These are phyloP conservation scores for Smutsia temminckii DNA, from an alignment of 2,797 vertebrate genomes.

Conservation along the genomic window DNA sequence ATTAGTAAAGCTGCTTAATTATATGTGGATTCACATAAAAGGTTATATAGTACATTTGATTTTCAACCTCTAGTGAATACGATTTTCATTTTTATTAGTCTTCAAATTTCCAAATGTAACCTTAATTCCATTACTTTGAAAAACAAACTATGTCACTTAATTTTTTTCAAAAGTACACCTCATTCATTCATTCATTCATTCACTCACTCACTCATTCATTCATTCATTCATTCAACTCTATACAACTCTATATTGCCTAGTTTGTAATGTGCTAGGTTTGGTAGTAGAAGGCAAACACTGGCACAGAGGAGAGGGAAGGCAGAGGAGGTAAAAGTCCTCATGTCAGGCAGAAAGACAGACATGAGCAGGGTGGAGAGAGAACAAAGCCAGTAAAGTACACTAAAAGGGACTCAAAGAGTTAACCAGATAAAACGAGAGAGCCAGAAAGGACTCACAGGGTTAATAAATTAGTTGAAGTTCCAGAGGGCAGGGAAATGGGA, in stretches of 20 bases:
- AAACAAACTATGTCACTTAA: slow-evolving; percentile 19
- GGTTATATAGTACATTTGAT: neutral
- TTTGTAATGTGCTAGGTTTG: neutral
- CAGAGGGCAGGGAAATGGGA: too few relatives aligned
- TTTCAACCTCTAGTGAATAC: slow-evolving; percentile 25
- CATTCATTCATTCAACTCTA: neutral
- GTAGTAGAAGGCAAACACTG: neutral
- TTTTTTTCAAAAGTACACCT: slow-evolving; percentile 8
- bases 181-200: neutral
- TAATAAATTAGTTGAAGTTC: too few relatives aligned
- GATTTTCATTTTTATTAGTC: slow-evolving; percentile 38
- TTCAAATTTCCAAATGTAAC: slow-evolving; percentile 51
- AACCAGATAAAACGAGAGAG: too few relatives aligned
- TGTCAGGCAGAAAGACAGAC: too few relatives aligned
- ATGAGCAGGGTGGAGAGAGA: too few relatives aligned
- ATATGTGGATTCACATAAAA: neutral
- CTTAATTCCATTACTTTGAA: slow-evolving; percentile 17
- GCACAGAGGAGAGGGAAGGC: neutral
- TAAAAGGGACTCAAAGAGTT: too few relatives aligned
- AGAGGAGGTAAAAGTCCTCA: neutral
- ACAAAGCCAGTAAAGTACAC: too few relatives aligned
- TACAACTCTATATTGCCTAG: neutral
- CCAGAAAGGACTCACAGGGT: too few relatives aligned
- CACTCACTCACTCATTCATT: neutral
- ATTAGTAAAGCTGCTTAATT: slow-evolving; percentile 25